phyloP scores from a whole-genome alignment of 1,140 invertebrate genomes.

The Macrobrachium nipponense region DNA sequence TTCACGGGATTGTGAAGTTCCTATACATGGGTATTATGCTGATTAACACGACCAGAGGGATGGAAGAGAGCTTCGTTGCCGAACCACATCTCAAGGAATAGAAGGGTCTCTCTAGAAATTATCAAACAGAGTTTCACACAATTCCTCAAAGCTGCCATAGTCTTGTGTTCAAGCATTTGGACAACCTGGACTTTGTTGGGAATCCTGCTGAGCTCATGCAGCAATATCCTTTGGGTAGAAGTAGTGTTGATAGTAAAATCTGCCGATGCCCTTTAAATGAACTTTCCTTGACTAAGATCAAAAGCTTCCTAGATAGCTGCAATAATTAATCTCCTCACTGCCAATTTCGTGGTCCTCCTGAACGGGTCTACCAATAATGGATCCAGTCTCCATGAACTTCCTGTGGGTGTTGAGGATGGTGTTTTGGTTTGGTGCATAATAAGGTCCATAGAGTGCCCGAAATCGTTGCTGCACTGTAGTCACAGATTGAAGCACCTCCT shows the following conservation, averaged over 20 bases:
- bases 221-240: slow-evolving; percentile 19
- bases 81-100: slow-evolving; percentile 10
- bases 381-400: slow-evolving; percentile 27
- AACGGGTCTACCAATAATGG: neutral
- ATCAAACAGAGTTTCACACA: slow-evolving; percentile 21
- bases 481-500: slow-evolving; percentile 5
- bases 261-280: slow-evolving; percentile 7
- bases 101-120: slow-evolving; percentile 8
- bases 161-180: slow-evolving; percentile 19
- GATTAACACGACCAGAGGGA: slow-evolving; percentile 28
- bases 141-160: neutral
- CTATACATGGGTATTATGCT: slow-evolving; percentile 15
- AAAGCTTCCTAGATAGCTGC: slow-evolving; percentile 1
- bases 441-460: slow-evolving; percentile 13
- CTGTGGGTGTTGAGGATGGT: neutral
- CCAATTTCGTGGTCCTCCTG: neutral
- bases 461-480: slow-evolving; percentile 8
- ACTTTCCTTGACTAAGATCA: slow-evolving; percentile 24
- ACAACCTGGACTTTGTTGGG: slow-evolving; percentile 20
- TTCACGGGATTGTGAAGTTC: slow-evolving; percentile 17
- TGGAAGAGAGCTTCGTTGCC: slow-evolving; percentile 27
- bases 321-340: slow-evolving; percentile 3
- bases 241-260: slow-evolving; percentile 4
- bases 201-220: slow-evolving; percentile 10
- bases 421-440: slow-evolving; percentile 15